Percentiles rank a stretch among this genome's conserved stretches.
phyloP scores from a whole-genome alignment of 2,113 vertebrate species.

The Oceanodroma tethys region DNA sequence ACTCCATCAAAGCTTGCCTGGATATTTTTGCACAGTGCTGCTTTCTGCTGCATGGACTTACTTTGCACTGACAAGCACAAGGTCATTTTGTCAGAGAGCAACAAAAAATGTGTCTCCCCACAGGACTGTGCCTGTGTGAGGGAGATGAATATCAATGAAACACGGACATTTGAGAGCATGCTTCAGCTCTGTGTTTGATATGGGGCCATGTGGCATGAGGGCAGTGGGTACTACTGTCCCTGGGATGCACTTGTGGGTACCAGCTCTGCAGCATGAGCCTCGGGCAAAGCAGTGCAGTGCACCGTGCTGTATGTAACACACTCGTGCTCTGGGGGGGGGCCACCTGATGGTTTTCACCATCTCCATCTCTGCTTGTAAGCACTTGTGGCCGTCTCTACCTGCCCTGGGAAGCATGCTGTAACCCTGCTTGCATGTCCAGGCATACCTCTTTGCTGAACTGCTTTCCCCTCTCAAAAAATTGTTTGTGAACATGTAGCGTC shows the following conservation, averaged over 20 bases:
- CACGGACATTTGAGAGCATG: background rate
- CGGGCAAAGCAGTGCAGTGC: rapidly evolving
- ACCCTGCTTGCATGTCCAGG: background rate
- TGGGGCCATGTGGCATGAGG: too few relatives aligned
- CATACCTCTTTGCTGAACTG: background rate
- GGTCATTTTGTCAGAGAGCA: background rate
- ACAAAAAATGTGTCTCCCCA: background rate
- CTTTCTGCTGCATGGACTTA: background rate
- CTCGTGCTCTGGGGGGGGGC: rapidly evolving
- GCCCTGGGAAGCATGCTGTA: background rate
- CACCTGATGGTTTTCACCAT: background rate
- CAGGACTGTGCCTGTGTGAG: background rate
- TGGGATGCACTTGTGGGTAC: background rate
- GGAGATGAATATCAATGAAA: background rate
- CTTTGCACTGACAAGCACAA: background rate
- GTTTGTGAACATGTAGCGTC: background rate
- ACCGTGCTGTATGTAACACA: rapidly evolving
- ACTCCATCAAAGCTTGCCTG: background rate
- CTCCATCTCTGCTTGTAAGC: background rate
- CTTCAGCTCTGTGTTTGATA: background rate
- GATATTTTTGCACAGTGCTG: background rate
- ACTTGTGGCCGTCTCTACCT: rapidly evolving
- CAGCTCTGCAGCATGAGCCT: rapidly evolving
- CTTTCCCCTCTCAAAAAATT: background rate
- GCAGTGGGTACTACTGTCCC: background rate